Evolutionary conservation across 1,140 invertebrate genomes (phyloP).

Genomic region (Aphidius ervi): DNA sequence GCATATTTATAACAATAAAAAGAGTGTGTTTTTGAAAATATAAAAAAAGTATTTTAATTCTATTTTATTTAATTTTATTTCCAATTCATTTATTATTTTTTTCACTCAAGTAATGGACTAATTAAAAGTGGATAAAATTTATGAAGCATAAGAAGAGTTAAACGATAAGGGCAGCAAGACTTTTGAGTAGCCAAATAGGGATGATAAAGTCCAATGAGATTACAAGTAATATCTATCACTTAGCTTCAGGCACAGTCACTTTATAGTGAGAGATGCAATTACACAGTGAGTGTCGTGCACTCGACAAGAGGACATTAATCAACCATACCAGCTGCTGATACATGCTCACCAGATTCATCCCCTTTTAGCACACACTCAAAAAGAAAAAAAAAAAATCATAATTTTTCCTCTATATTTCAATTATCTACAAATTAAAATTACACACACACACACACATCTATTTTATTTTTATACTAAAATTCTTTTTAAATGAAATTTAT

Average conservation of each 20-base stretch:
- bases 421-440: neutral
- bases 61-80: no score
- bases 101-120: no score
- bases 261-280: slow-evolving; percentile 16
- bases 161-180: no score
- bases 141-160: no score
- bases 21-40: no score
- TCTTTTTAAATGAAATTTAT: neutral
- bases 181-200: no score
- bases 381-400: slow-evolving; percentile 1
- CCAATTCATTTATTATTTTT: no score
- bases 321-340: slow-evolving; percentile 10
- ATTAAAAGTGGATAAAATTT: no score
- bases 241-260: slow-evolving; percentile 4
- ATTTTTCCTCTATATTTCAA: neutral
- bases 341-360: neutral
- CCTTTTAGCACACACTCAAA: no score
- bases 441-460: neutral
- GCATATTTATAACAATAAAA: no score
- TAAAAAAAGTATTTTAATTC: no score
- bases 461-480: neutral
- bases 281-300: slow-evolving; percentile 21
- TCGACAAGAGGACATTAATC: slow-evolving; percentile 23
- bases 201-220: neutral
- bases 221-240: slow-evolving; percentile 2